phyloP scores from a whole-genome alignment of 1,140 invertebrate genomes.

The Ceratina australensis region DNA sequence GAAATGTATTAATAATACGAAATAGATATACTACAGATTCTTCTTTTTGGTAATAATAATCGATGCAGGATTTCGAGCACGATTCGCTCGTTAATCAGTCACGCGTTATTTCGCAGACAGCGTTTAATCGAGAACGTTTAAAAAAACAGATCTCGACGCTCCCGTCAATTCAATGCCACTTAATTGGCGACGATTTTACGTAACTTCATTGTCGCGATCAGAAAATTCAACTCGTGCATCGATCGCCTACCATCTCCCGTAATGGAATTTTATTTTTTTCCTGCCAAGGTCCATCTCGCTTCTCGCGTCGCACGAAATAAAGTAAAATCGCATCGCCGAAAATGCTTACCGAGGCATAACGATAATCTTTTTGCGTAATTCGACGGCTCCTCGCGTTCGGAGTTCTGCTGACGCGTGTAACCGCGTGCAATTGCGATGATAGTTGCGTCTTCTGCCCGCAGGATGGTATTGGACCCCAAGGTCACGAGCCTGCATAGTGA shows the following conservation, averaged over 20 bases:
- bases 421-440: conserved; percentile 11
- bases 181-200: background rate
- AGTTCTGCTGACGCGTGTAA: background rate
- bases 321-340: background rate
- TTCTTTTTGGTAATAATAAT: too few species aligned
- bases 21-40: too few species aligned
- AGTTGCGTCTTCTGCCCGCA: conserved; percentile 58
- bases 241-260: background rate
- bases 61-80: too few species aligned
- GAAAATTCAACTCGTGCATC: background rate
- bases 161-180: background rate
- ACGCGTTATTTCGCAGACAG: background rate
- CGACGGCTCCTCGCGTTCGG: background rate
- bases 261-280: too few species aligned
- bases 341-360: background rate
- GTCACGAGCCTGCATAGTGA: conserved; percentile 79
- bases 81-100: too few species aligned
- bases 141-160: background rate
- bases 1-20: conserved; percentile 2
- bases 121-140: background rate
- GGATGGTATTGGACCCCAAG: conserved; percentile 82
- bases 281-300: background rate
- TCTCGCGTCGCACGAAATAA: too few species aligned
- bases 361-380: background rate
- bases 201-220: background rate